These are phyloP conservation scores for Sturnus vulgaris DNA, from an alignment of 2,113 vertebrate species.

Conservation along the genomic window DNA sequence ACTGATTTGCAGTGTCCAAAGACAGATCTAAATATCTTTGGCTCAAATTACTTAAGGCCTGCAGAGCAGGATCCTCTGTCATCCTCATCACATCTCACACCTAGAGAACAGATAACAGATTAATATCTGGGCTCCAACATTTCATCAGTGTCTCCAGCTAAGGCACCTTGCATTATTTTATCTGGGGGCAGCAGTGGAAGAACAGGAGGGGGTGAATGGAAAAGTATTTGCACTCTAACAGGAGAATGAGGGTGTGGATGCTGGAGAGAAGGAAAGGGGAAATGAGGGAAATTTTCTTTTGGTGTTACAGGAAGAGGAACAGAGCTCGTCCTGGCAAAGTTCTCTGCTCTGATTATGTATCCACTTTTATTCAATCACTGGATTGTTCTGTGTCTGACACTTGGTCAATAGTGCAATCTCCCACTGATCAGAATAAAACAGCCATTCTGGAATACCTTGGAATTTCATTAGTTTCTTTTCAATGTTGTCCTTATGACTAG, in stretches of 20 bases:
- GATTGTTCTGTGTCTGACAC: constrained; percentile 81
- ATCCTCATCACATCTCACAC: constrained; percentile 80
- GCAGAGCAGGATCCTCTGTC: constrained; percentile 74
- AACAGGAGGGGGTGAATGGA: background rate
- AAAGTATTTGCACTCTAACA: constrained; percentile 39
- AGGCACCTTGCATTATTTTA: constrained; percentile 73
- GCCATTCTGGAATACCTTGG: constrained; percentile 81
- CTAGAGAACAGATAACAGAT: constrained; percentile 79
- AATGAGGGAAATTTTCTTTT: constrained; percentile 72
- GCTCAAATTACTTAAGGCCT: constrained; percentile 77
- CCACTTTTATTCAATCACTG: constrained; percentile 91
- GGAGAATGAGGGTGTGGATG: background rate
- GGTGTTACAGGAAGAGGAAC: constrained; percentile 68
- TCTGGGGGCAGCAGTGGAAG: constrained; percentile 42
- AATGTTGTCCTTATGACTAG: constrained; percentile 78
- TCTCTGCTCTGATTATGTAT: constrained; percentile 85
- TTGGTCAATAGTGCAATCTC: constrained; percentile 98
- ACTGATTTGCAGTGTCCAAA: constrained; percentile 75
- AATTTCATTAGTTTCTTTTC: constrained; percentile 89
- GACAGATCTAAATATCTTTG: constrained; percentile 81
- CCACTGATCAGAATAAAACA: constrained; percentile 87
- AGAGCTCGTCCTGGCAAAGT: constrained; percentile 77
- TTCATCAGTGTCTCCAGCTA: constrained; percentile 73
- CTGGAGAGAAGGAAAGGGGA: background rate
- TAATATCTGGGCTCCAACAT: constrained; percentile 79